Evolutionary conservation across 2,113 vertebrate species (phyloP).

Genomic region (human (Homo sapiens)): DNA sequence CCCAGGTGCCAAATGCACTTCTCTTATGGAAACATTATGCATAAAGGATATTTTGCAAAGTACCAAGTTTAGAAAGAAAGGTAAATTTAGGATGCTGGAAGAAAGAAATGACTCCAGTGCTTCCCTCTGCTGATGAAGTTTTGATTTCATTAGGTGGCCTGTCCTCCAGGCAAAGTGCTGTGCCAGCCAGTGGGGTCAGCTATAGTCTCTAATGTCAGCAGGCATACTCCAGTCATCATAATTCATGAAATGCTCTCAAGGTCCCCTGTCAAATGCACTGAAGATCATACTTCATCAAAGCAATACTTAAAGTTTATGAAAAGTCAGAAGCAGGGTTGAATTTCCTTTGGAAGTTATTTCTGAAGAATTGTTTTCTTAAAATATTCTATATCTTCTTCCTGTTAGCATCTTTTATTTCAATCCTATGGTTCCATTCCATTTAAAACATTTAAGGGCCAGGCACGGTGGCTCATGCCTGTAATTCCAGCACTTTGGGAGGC

Average conservation of each 20-base stretch:
- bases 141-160: not conserved
- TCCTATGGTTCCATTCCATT: not conserved
- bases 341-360: conserved; percentile 27
- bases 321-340: not conserved
- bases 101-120: not conserved
- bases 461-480: too few relatives aligned
- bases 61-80: conserved; percentile 40
- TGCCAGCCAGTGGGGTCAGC: not conserved
- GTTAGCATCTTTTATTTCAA: conserved; percentile 10
- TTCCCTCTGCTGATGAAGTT: not conserved
- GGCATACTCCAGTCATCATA: not conserved
- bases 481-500: too few relatives aligned
- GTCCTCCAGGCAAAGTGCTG: not conserved
- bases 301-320: not conserved
- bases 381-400: not conserved
- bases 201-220: not conserved
- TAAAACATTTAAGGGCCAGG: not conserved
- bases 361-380: conserved; percentile 22
- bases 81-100: conserved; percentile 4
- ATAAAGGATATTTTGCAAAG: conserved; percentile 37
- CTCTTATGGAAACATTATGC: conserved; percentile 33
- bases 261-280: not conserved
- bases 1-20: conserved; percentile 21
- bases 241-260: not conserved
- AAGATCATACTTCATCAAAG: conserved; percentile 17